Conservation (phyloP, 2,797 vertebrate species). For the Dipus sagitta region DNA sequence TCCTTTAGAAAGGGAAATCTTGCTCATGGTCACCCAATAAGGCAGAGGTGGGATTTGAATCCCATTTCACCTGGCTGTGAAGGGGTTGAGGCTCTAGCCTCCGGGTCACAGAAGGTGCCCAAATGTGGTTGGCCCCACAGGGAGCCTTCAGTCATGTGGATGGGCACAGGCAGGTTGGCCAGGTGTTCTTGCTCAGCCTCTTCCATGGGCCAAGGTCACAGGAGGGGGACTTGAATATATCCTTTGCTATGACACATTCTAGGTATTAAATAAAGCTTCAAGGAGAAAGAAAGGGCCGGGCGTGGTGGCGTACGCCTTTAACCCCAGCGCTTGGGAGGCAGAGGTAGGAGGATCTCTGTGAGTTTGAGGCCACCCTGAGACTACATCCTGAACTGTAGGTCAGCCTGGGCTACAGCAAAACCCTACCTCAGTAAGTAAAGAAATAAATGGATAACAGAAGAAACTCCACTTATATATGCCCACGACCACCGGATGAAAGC, state of each 20-base stretch:
- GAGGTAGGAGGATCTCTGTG: too few relatives aligned
- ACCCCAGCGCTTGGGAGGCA: too few relatives aligned
- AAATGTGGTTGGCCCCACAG: fast-evolving
- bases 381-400: too few relatives aligned
- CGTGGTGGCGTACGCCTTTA: too few relatives aligned
- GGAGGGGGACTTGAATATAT: background rate
- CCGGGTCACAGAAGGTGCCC: fast-evolving
- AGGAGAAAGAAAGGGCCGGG: background rate
- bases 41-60: background rate
- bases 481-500: too few relatives aligned
- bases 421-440: too few relatives aligned
- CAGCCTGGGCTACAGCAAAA: too few relatives aligned
- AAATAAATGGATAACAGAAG: too few relatives aligned
- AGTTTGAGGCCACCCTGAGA: too few relatives aligned
- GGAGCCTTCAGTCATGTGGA: background rate
- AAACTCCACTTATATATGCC: too few relatives aligned
- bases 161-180: fast-evolving
- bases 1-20: background rate
- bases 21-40: background rate
- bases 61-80: background rate
- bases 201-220: fast-evolving
- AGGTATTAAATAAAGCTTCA: background rate
- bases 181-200: background rate
- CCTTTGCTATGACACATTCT: background rate
- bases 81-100: background rate